Evolutionary conservation across 2,113 vertebrate genomes (phyloP), one percentile per base, ranked within the genome.

Genomic region (Phainopepla nitens): DNA sequence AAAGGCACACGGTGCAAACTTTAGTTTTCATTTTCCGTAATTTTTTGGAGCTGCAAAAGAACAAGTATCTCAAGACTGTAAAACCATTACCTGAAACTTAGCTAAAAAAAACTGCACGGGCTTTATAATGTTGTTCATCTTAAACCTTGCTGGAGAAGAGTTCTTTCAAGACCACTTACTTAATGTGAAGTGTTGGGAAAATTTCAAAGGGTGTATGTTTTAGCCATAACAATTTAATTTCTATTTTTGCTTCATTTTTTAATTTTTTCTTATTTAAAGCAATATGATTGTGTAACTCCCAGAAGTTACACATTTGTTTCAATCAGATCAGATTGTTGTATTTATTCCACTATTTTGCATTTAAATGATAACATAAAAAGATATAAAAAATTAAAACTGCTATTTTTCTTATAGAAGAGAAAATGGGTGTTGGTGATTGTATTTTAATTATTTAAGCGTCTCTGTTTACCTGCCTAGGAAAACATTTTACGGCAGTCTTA

Each of bases 301-400:
- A 96, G 95, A 97, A 97, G 98, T 98, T 98, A 98, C 98, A 98
- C 98, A 97, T 98, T 97, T 98, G 97, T 98, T 98, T 98, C 97
- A 98, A 98, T 99, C 98, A 98, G 97, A 98, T 98, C 98, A 98
- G 98, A 98, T 99, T 98, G 98, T 98, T 98, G 98, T 98, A 98
- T 98, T 98, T 99, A 98, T 98, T 98, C 98, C 98, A 98, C 97
- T 98, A 98, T 99, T 98, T 98, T 98, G 98, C 98, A 98, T 98
- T 98, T 98, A 98, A 98, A 98, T 97, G 98, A 98, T 98, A 98
- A 98, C 97, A 98, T 97, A 98, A 98, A 98, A 98, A 97, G 97
- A 98, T 98, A 98, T 98, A 98, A 98, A 98, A 98, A 98, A 98
- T 98, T 98, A 98, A 98, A 98, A 99, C 98, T 98, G 98, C 98